Percentiles rank a stretch among this genome's conserved stretches.
These are phyloP conservation scores for Listrodromus nycthemerus DNA, from an alignment of 2,888 invertebrate genomes.

Conservation along the genomic window DNA sequence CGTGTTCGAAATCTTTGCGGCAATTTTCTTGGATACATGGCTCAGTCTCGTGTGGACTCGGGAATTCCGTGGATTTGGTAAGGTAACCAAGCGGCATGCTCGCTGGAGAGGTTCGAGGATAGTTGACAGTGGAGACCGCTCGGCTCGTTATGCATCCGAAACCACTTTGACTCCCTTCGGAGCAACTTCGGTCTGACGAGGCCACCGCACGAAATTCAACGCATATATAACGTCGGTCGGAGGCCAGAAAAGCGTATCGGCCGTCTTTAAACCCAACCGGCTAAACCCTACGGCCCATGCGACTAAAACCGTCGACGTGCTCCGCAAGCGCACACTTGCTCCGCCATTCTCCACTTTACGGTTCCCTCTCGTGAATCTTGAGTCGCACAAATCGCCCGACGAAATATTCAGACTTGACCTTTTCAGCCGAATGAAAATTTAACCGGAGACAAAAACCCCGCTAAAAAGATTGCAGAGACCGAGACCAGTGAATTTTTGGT, in stretches of 20 bases:
- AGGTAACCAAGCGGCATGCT: slow-evolving; percentile 29
- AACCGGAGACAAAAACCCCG: background rate
- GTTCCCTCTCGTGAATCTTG: slow-evolving; percentile 22
- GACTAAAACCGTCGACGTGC: background rate
- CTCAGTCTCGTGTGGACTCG: background rate
- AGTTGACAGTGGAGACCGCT: slow-evolving; percentile 32
- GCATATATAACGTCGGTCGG: background rate
- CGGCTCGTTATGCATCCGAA: slow-evolving; percentile 46
- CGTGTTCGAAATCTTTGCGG: slow-evolving; percentile 15
- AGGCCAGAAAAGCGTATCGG: background rate
- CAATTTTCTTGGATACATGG: slow-evolving; percentile 29
- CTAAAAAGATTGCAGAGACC: background rate
- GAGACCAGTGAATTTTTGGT: background rate
- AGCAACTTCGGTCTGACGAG: slow-evolving; percentile 33
- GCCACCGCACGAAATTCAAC: slow-evolving; percentile 11
- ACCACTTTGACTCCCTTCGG: slow-evolving; percentile 41
- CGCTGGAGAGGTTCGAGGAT: slow-evolving; percentile 28
- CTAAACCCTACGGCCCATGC: background rate
- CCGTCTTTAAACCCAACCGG: background rate
- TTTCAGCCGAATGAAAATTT: slow-evolving; percentile 28
- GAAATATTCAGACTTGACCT: slow-evolving; percentile 28
- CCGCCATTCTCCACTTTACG: background rate
- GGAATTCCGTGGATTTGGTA: slow-evolving; percentile 15
- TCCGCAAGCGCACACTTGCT: background rate
- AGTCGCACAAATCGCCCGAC: slow-evolving; percentile 14